phyloP scores from a whole-genome alignment of 2,888 invertebrate genomes.

The Acanthococcus lagerstroemiae region DNA sequence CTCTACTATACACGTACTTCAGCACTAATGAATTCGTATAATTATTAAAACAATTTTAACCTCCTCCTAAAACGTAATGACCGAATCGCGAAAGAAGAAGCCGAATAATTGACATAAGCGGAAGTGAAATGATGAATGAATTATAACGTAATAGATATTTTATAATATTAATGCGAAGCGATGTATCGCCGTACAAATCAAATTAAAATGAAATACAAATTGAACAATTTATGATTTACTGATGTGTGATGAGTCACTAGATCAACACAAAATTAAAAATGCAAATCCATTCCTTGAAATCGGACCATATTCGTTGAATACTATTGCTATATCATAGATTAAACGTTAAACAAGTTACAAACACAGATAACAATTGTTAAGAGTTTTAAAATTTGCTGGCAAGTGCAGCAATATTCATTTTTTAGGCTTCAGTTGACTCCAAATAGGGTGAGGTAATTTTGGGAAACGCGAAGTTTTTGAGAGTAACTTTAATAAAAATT shows the following conservation, averaged over 20 bases:
- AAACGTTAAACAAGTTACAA: too few relatives aligned
- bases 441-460: not conserved
- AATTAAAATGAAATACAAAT: not conserved
- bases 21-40: not conserved
- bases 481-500: not conserved
- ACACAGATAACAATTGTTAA: too few relatives aligned
- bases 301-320: too few relatives aligned
- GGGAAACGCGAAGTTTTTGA: not conserved
- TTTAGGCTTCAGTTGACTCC: too few relatives aligned
- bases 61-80: not conserved
- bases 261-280: not conserved
- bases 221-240: not conserved
- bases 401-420: too few relatives aligned
- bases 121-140: not conserved
- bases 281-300: too few relatives aligned
- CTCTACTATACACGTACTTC: conserved; percentile 12
- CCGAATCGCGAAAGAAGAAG: conserved; percentile 14
- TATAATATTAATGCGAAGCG: not conserved
- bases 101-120: conserved; percentile 24
- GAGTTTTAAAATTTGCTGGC: too few relatives aligned
- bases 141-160: not conserved
- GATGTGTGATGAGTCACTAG: not conserved
- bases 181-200: not conserved
- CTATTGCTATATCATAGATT: too few relatives aligned
- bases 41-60: not conserved